A percentile compares a stretch with the other conserved stretches of the same genome.
Conservation (phyloP, 92 coral and sea anemone genomes). For the Epizoanthus ramosus region DNA sequence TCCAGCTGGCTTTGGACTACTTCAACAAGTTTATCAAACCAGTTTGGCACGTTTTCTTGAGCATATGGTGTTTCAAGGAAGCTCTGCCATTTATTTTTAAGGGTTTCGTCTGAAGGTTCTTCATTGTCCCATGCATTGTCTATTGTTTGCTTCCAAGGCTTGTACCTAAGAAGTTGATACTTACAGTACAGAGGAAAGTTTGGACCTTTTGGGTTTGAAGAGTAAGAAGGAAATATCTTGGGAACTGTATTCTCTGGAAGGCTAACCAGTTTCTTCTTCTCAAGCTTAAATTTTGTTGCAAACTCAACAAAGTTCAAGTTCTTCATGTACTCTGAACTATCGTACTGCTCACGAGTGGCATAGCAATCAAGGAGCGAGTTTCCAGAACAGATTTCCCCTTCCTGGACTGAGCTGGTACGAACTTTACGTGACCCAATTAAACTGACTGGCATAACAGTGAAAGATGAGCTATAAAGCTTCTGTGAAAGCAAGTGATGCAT, state of each 20-base stretch:
- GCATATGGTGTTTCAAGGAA: conserved; percentile 57
- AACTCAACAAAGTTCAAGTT: conserved; percentile 49
- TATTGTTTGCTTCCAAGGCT: conserved; percentile 51
- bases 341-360: not conserved
- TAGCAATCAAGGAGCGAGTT: conserved; percentile 46
- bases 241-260: conserved; percentile 48
- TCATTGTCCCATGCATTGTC: conserved; percentile 51
- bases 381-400: conserved; percentile 15
- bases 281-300: conserved; percentile 59
- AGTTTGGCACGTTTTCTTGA: conserved; percentile 46
- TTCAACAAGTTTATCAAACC: conserved; percentile 53
- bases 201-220: conserved; percentile 55
- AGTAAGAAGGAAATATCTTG: conserved; percentile 53
- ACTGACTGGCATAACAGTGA: conserved; percentile 65
- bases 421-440: conserved; percentile 68
- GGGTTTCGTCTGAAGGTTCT: conserved; percentile 46
- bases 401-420: conserved; percentile 7
- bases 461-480: conserved; percentile 65
- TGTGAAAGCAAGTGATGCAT: conserved; percentile 68
- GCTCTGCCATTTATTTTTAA: conserved; percentile 42
- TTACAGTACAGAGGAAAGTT: conserved; percentile 56
- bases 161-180: conserved; percentile 59
- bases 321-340: not conserved
- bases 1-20: conserved; percentile 47
- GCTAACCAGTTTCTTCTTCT: conserved; percentile 33